phyloP scores from a whole-genome alignment of 2,797 vertebrate species.

The Rachycentron canadum region DNA sequence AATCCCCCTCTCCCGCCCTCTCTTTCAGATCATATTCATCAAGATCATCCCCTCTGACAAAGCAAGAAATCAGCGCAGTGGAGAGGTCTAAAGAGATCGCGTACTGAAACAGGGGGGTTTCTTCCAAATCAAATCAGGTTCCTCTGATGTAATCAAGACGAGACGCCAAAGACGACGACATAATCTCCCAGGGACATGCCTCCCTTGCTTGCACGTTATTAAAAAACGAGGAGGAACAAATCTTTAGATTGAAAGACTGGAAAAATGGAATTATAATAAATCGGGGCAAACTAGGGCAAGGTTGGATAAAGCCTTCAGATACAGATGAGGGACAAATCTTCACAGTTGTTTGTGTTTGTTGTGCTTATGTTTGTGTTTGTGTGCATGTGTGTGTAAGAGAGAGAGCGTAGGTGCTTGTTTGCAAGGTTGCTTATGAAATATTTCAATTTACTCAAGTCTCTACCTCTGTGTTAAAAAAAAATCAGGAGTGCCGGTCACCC shows the following conservation, averaged over 20 bases:
- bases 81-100: constrained; percentile 75
- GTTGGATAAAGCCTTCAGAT: constrained; percentile 84
- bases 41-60: constrained; percentile 82
- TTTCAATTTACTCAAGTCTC: constrained; percentile 70
- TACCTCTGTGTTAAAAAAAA: constrained; percentile 28
- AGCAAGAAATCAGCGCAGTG: constrained; percentile 77
- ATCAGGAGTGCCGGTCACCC: constrained; percentile 15
- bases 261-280: constrained; percentile 87
- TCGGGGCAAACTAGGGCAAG: constrained; percentile 82
- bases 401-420: constrained; percentile 8
- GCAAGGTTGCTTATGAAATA: constrained; percentile 62
- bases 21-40: constrained; percentile 83
- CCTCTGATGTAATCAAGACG: constrained; percentile 86
- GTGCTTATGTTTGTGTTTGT: constrained; percentile 36
- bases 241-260: constrained; percentile 86
- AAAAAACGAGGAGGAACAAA: constrained; percentile 85
- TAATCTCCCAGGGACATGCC: constrained; percentile 82
- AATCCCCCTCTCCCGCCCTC: constrained; percentile 78
- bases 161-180: constrained; percentile 78
- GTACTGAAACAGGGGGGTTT: constrained; percentile 70
- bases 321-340: constrained; percentile 84
- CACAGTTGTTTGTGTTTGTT: constrained; percentile 61
- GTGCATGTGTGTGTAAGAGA: background rate
- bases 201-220: constrained; percentile 78
- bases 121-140: constrained; percentile 83